Base-by-base conservation (phyloP, 2,113 vertebrate species). In the Setophaga coronata region DNA sequence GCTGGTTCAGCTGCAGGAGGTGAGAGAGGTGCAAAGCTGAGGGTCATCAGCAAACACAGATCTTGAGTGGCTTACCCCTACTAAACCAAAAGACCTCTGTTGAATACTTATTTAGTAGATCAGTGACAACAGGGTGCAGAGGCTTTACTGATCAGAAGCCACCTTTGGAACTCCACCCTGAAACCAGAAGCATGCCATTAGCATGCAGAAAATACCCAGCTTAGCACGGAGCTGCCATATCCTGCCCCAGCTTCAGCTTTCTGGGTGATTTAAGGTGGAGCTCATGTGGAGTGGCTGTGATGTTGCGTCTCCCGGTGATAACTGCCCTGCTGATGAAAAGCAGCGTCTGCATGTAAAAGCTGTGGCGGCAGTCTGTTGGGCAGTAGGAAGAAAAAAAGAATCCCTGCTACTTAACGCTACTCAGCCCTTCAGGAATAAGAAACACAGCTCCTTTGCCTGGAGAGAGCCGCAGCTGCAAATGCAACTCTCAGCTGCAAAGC, bases 191-290 rank as follows among this genome's bases (percentile, higher is more conserved):
- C 71, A n/a, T 10, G 20, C 67, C 57, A 3, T 38, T 18, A 45
- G 43, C 60, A 47, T 11, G 23, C 34, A 79, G 70, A 50, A 90
- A 94, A 92, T 36, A 74, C 60, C 64, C 80, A 78, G 64, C 38
- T 92, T 90, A 93, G 66, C 71, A 88, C 12, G 12, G 36, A 92
- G 54, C 51, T 96, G 76, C 76, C 71, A 78, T 87, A 54, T 80
- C 79, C 92, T 93, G 67, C 58, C 71, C 67, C 42, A 73, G 1
- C 51, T 84, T 64, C 73, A 72, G 3, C 34, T 42, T 86, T 65
- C 56, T 61, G 29, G 21, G 31, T 87, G 69, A 87, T 91, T 93
- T 87, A 91, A 96, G 92, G 95, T 82, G 65, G 94, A 90, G 92
- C 26, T 82, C 43, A 0, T 7, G 33, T 15, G 50, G 36, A 79